phyloP scores from a whole-genome alignment of 2,797 vertebrate species.

The Ceyx erithaca region DNA sequence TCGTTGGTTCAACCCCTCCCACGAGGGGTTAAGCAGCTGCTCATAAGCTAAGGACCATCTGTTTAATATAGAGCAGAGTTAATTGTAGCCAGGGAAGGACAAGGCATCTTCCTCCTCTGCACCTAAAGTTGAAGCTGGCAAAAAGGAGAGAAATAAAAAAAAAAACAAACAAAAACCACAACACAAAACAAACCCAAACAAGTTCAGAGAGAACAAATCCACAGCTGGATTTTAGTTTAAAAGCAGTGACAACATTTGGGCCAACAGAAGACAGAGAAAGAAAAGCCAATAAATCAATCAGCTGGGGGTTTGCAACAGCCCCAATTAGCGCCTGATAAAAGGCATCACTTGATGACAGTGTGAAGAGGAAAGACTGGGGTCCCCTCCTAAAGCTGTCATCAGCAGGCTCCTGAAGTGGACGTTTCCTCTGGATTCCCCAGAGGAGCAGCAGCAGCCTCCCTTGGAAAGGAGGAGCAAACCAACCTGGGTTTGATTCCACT shows the following conservation, averaged over 20 bases:
- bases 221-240: neutral
- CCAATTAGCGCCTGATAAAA: neutral
- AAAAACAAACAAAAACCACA: too few relatives aligned
- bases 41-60: neutral
- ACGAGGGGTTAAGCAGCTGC: neutral
- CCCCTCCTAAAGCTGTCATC: neutral
- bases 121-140: too few relatives aligned
- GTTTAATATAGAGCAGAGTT: neutral
- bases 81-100: neutral
- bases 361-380: neutral
- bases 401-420: neutral
- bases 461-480: slow-evolving; percentile 64
- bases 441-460: neutral
- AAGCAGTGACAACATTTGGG: neutral
- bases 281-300: neutral
- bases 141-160: neutral
- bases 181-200: neutral
- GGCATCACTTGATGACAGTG: neutral
- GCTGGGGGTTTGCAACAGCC: neutral
- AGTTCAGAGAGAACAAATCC: neutral
- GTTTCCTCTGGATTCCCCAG: neutral
- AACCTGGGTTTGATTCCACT: slow-evolving; percentile 98
- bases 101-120: neutral
- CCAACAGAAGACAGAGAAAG: neutral
- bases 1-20: neutral